A percentile compares a stretch with the other conserved stretches of the same genome.
Conservation (phyloP, 2,797 vertebrate species). For the Anabacerthia variegaticeps region DNA sequence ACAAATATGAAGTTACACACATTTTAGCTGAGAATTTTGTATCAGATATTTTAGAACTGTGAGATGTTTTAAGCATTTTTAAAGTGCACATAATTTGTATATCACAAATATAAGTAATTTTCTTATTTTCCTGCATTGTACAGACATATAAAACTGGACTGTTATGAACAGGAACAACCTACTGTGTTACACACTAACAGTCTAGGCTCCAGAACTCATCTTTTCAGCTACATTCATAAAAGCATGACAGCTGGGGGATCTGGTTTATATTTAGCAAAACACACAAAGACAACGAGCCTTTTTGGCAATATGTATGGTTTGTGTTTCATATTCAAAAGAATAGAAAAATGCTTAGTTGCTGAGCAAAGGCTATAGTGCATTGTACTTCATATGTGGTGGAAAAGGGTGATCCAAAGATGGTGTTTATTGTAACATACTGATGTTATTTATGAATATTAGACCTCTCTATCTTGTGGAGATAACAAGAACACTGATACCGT, state of each 20-base stretch:
- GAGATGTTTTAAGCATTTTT: neutral
- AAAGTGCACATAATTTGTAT: neutral
- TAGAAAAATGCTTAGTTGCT: neutral
- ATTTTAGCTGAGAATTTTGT: neutral
- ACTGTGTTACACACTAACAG: neutral
- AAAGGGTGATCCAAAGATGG: neutral
- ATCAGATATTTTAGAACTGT: neutral
- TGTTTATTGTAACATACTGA: neutral
- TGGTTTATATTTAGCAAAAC: neutral
- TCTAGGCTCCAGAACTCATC: neutral
- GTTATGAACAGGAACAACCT: neutral
- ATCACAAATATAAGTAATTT: neutral
- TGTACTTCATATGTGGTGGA: neutral
- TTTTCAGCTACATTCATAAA: neutral
- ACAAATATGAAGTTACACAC: accelerated
- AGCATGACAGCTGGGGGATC: neutral
- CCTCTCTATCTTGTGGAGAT: neutral
- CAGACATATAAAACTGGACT: neutral
- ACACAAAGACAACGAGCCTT: neutral
- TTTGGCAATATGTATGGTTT: neutral
- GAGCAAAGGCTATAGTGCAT: neutral
- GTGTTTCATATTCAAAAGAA: neutral
- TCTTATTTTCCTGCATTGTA: neutral
- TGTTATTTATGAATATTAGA: neutral
- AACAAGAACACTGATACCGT: neutral